Base-by-base conservation (phyloP, 2,888 invertebrate genomes). In the Clunio marinus region DNA sequence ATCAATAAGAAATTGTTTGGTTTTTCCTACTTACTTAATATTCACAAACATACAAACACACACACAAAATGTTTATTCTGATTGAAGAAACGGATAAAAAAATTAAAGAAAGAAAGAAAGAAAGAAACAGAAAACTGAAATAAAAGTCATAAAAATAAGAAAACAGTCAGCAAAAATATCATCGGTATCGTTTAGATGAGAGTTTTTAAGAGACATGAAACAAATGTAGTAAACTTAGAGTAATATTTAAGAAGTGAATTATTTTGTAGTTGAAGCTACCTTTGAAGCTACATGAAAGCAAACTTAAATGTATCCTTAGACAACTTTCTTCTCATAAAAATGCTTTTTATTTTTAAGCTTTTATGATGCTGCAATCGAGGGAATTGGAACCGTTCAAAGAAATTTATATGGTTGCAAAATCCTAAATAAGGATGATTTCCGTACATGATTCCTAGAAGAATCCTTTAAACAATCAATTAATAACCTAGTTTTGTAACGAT, bases 321-420 rank as follows among this genome's bases (percentile, higher is more conserved):
- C 7, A 13, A 51, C 5, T 27, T 57, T 57, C n/a, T 27, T 57
- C 25, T 25, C 2, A n/a, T n/a, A n/a, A n/a, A 57, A 27, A 10
- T 57, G 57, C 57, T 57, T 57, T 57, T 57, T 20, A 20, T 57
- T 57, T 32, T 57, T 27, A 57, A 57, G 57, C 57, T 57, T 57
- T 32, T 32, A 32, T 7, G 32, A 10, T 10, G 4, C 32, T 10
- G n/a, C n/a, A n/a, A n/a, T n/a, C n/a, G n/a, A n/a, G n/a, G n/a
- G n/a, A n/a, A n/a, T n/a, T n/a, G n/a, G n/a, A n/a, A n/a, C n/a
- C n/a, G n/a, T n/a, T n/a, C 32, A 10, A 32, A 32, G 32, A 32
- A 32, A 32, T 32, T 7, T 32, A 32, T 32, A 32, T 7, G 32
- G 10, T n/a, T n/a, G n/a, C n/a, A n/a, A n/a, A n/a, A n/a, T n/a